Evolutionary conservation across 2,797 vertebrate species (phyloP).

Genomic region (Ctenopoma multispine): DNA sequence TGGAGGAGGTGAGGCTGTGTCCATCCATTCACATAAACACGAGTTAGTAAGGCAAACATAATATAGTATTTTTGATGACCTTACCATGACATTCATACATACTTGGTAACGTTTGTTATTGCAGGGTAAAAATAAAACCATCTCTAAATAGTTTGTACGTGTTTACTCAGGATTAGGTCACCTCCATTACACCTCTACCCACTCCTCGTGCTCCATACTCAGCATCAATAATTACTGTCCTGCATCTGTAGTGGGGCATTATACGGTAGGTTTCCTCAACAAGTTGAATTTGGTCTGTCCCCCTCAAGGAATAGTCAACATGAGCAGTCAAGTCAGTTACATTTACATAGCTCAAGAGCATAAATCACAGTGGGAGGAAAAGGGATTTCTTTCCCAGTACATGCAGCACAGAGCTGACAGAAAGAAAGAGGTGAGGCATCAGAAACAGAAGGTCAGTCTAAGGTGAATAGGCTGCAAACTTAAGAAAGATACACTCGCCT

Average conservation of each 20-base stretch:
- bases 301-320: background rate
- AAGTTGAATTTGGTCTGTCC: background rate
- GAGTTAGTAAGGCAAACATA: constrained; percentile 34
- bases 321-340: background rate
- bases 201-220: constrained; percentile 11
- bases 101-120: too few species aligned
- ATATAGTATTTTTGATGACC: too few species aligned
- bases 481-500: background rate
- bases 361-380: background rate
- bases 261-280: background rate
- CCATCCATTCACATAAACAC: background rate
- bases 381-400: background rate
- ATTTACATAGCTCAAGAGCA: background rate
- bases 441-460: background rate
- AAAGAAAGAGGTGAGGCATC: background rate
- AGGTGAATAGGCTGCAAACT: background rate
- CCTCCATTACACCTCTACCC: background rate
- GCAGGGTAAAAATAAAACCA: background rate
- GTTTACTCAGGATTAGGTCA: background rate
- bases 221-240: constrained; percentile 10
- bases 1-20: constrained; percentile 93
- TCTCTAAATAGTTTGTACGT: too few species aligned
- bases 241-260: background rate
- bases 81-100: too few species aligned
- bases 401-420: background rate